Base-by-base conservation (phyloP, 2,797 vertebrate genomes). In the Falco naumanni region DNA sequence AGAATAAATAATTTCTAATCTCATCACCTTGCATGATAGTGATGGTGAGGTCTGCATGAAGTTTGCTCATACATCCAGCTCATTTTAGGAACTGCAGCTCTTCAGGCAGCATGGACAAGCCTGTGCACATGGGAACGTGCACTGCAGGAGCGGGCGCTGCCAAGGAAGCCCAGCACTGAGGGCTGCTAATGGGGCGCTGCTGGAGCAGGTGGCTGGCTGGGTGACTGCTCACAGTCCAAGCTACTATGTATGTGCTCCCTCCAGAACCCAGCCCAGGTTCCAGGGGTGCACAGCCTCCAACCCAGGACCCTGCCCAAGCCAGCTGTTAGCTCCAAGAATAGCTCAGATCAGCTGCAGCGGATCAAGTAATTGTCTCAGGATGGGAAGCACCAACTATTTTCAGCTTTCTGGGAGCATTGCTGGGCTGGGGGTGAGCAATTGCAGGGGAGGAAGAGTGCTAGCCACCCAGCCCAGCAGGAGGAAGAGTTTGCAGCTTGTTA, bases 61-160 rank as follows among this genome's bases (percentile, higher is more conserved):
- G 39, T 8, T 31, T 3, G 2, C 51, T 57, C 34, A 4, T 11
- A 51, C 56, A 47, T 4, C 5, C 60, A 87, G 59, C 41, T 70
- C 8, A 8, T 16, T 39, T 43, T 31, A 56, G 66, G 54, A 79
- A 26, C 11, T 2, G 13, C n/a, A 16, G 25, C 28, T 54, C n/a
- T 37, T 9, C 39, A 37, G 28, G 64, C 39, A 77, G 25, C 66
- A 26, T 1, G 1, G 48, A 33, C 0, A 2, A 78, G 28, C 16
- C 75, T n/a, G 13, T 4, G 2, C 18, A 11, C 2, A 1, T 4
- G 43, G 12, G 37, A 37, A 50, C 0, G 0, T 2, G 18, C 11
- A 3, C 28, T 4, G 5, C 56, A 48, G 57, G 11, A 59, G 10
- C 2, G 5, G 16, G 37, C 6, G 16, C 34, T 13, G 12, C n/a